phyloP scores from a whole-genome alignment of 2,888 invertebrate species.

The Argyra leucocephala region DNA sequence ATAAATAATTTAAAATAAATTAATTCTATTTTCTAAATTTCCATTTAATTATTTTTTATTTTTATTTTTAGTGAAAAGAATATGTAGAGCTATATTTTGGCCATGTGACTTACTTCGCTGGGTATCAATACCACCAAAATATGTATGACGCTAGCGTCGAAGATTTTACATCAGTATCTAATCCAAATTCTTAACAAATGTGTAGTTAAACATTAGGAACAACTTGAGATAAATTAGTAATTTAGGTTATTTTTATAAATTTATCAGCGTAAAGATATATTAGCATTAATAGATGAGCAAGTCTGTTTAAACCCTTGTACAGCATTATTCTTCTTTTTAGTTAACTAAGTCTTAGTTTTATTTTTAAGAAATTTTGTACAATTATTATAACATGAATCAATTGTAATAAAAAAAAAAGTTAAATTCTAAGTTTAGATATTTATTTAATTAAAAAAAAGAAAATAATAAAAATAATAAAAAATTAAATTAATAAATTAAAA shows the following conservation, averaged over 20 bases:
- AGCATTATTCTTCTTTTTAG: not conserved
- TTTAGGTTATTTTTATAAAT: not conserved
- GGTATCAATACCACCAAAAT: slow-evolving; percentile 45
- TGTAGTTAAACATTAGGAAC: not conserved
- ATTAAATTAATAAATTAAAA: not conserved
- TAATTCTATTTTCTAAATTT: not conserved
- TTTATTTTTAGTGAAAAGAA: slow-evolving; percentile 38
- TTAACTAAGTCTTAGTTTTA: slow-evolving; percentile 4
- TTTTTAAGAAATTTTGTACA: slow-evolving; percentile 5
- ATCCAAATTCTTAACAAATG: slow-evolving; percentile 1
- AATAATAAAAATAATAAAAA: not conserved
- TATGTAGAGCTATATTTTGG: slow-evolving; percentile 43
- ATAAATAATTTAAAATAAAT: not conserved
- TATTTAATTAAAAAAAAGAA: not conserved
- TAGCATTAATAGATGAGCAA: slow-evolving; percentile 1
- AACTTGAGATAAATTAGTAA: not conserved
- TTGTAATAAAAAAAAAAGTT: not conserved
- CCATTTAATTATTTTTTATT: slow-evolving; percentile 16
- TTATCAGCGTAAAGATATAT: slow-evolving; percentile 3
- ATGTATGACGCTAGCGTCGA: slow-evolving; percentile 27
- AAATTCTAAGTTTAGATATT: not conserved
- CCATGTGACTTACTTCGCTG: slow-evolving; percentile 44
- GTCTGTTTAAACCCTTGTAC: not conserved
- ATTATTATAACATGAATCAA: not conserved
- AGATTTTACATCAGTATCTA: not conserved